Percentiles rank a stretch among this genome's conserved stretches.
phyloP scores from a whole-genome alignment of 1,140 invertebrate genomes.

The Drosophila saltans region DNA sequence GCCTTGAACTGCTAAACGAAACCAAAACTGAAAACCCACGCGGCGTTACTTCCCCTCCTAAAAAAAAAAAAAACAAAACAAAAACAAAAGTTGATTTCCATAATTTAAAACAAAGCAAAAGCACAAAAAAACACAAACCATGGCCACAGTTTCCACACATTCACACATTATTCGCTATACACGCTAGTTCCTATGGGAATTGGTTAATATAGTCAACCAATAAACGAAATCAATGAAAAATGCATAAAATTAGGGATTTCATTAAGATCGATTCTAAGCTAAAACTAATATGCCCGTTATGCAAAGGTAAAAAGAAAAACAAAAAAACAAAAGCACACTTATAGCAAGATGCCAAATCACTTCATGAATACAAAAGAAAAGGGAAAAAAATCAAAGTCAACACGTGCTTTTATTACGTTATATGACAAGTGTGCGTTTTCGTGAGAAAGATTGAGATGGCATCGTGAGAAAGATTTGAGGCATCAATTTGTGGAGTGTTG shows the following conservation, averaged over 20 bases:
- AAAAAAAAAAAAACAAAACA: not conserved
- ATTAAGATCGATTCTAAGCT: no score
- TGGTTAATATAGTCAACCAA: not conserved
- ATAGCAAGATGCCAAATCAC: slow-evolving; percentile 39
- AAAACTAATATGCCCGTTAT: not conserved
- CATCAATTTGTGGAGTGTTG: not conserved
- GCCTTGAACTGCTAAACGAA: not conserved
- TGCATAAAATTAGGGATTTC: not conserved
- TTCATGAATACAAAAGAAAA: slow-evolving; percentile 61
- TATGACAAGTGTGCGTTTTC: slow-evolving; percentile 36
- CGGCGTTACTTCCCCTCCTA: slow-evolving; percentile 20
- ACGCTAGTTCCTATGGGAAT: slow-evolving; percentile 30
- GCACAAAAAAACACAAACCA: slow-evolving; percentile 8
- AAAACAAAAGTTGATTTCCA: slow-evolving; percentile 33
- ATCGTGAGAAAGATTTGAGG: not conserved
- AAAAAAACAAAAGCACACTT: slow-evolving; percentile 16
- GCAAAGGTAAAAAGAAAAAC: not conserved
- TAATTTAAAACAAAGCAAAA: slow-evolving; percentile 48
- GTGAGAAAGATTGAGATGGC: slow-evolving; percentile 1
- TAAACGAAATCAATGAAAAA: no score
- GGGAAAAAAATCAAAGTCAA: slow-evolving; percentile 68
- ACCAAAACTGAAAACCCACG: slow-evolving; percentile 30
- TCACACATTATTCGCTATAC: not conserved
- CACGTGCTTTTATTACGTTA: slow-evolving; percentile 80
- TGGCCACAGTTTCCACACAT: not conserved